Evolutionary conservation across 1,140 invertebrate genomes (phyloP).

Genomic region (Drosophila sucinea): DNA sequence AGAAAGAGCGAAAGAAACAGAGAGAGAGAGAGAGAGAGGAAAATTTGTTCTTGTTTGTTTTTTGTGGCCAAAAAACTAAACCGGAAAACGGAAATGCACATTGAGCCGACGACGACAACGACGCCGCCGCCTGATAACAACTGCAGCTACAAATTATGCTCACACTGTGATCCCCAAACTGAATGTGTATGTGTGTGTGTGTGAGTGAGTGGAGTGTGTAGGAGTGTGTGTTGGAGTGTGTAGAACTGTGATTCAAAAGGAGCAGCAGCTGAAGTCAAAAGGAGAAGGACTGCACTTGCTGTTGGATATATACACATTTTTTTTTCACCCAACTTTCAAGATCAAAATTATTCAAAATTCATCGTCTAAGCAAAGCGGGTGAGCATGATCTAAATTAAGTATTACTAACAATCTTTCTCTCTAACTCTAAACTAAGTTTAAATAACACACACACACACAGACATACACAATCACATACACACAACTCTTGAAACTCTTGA

Average conservation of each 20-base stretch:
- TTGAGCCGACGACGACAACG: constrained; percentile 44
- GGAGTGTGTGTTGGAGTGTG: constrained; percentile 3
- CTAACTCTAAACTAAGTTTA: constrained; percentile 15
- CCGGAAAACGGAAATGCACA: constrained; percentile 71
- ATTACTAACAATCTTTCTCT: not conserved
- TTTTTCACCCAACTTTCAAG: constrained; percentile 50
- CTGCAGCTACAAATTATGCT: constrained; percentile 20
- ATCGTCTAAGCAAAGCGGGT: constrained; percentile 82
- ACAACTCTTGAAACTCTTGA: constrained; percentile 9
- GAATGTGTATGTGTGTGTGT: constrained; percentile 11
- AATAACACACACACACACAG: constrained; percentile 25
- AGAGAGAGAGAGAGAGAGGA: constrained; percentile 1
- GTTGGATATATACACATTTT: constrained; percentile 39
- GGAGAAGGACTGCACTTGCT: not conserved
- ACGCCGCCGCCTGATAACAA: constrained; percentile 41
- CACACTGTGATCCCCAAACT: constrained; percentile 14
- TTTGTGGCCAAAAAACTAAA: constrained; percentile 17
- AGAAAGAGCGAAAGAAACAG: too few species aligned
- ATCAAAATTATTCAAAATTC: constrained; percentile 82
- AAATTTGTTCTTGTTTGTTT: not conserved
- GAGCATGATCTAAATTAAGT: constrained; percentile 41
- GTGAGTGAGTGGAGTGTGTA: not conserved
- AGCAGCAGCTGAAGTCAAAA: not conserved
- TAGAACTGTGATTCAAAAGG: not conserved
- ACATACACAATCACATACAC: constrained; percentile 20